Conservation (phyloP, 2,888 invertebrate genomes). For the Acleris laterana region DNA sequence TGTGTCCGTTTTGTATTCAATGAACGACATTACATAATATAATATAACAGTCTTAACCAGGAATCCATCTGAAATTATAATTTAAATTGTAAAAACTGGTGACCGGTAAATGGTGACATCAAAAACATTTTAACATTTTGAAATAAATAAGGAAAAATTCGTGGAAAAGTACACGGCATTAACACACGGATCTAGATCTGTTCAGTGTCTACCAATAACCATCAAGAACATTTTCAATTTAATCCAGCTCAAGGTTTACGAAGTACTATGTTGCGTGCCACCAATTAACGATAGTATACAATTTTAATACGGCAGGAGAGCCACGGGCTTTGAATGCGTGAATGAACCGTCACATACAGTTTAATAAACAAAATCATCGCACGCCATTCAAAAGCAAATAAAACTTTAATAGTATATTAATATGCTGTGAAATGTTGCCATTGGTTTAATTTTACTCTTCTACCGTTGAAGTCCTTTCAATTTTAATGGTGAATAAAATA, state of each 20-base stretch:
- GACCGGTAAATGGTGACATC: too few species aligned
- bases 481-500: too few species aligned
- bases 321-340: too few species aligned
- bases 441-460: constrained; percentile 1
- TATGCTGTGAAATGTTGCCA: constrained; percentile 9
- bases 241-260: constrained; percentile 26
- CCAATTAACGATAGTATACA: too few species aligned
- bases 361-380: constrained; percentile 5
- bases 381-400: constrained; percentile 25
- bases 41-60: too few species aligned
- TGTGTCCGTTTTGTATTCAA: too few species aligned
- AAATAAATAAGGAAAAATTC: neutral
- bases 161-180: constrained; percentile 5
- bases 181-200: constrained; percentile 23
- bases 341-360: neutral
- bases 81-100: too few species aligned
- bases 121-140: neutral
- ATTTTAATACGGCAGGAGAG: too few species aligned
- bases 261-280: neutral
- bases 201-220: constrained; percentile 2
- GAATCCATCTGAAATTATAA: too few species aligned
- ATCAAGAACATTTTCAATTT: constrained; percentile 11
- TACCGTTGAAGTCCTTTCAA: neutral
- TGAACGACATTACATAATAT: too few species aligned
- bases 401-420: constrained; percentile 23